Evolutionary conservation across 2,113 vertebrate genomes (phyloP), one percentile per base, ranked within the genome.

Genomic region (Orycteropus afer): DNA sequence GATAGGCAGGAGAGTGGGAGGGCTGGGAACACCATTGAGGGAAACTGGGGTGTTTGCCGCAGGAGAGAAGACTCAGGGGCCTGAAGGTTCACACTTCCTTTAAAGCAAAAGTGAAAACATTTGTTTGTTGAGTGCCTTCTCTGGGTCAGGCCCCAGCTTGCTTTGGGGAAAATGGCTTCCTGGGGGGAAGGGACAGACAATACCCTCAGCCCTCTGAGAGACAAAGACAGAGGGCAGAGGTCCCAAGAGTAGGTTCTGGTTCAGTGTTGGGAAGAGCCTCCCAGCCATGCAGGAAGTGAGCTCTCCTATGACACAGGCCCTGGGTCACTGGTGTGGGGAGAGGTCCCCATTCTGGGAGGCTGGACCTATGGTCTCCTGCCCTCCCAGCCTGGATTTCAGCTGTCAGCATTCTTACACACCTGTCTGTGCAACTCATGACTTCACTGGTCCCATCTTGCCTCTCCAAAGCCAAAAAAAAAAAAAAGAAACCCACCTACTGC

Each of bases 21-120:
- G 55, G 25, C 55, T 32, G 7, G 55, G 29, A 53, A 57, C 4
- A 1, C 4, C 1, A 14, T 2, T 63, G 57, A n/a, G 49, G 40
- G 87, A 14, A 71, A 8, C 74, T 37, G 74, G 37, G 40, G 40
- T 45, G n/a, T 85, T 45, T 51, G 45, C 34, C 42, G 63, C 22
- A 34, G 17, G 14, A 59, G 34, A 69, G 18, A 25, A 59, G 34
- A 20, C 42, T 11, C 3, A 0, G 27, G 69, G 17, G 0, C 9
- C 23, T 42, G 81, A 20, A 7, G 18, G 42, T 55, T 49, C 57
- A 34, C 9, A n/a, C 34, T 55, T n/a, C 34, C 65, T 95, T 82
- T 12, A 85, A 90, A 94, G 55, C 82, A 78, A 61, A 96, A 78
- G 77, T 78, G 71, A 61, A 69, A 61, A 12, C n/a, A 9, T 67